Conservation (phyloP, 2,888 invertebrate genomes). For the Lymantria monacha region DNA sequence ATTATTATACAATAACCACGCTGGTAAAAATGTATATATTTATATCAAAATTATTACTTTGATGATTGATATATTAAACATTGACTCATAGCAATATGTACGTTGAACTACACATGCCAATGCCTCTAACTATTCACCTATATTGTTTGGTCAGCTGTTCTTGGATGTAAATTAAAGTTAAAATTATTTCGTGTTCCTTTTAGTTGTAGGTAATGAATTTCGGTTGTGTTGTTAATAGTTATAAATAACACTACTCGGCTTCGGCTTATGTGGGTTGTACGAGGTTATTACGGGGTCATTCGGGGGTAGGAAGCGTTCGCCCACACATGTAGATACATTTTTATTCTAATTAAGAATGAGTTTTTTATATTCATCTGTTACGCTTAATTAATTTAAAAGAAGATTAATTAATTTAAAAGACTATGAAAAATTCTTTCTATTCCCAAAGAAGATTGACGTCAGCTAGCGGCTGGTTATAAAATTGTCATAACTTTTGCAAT, state of each 20-base stretch:
- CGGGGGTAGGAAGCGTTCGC: not conserved
- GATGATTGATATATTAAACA: slow-evolving; percentile 6
- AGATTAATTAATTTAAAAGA: too few relatives aligned
- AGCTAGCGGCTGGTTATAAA: too few relatives aligned
- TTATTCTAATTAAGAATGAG: too few relatives aligned
- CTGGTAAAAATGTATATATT: too few relatives aligned
- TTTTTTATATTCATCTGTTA: too few relatives aligned
- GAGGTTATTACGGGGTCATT: not conserved
- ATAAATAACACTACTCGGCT: slow-evolving; percentile 3
- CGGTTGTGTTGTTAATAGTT: slow-evolving; percentile 2
- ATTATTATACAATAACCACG: too few relatives aligned
- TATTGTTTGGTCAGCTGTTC: slow-evolving; percentile 19
- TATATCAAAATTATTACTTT: not conserved
- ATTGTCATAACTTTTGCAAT: too few relatives aligned
- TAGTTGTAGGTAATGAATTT: slow-evolving; percentile 1
- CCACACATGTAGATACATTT: not conserved
- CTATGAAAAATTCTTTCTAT: too few relatives aligned
- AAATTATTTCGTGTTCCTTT: slow-evolving; percentile 1
- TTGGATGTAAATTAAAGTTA: slow-evolving; percentile 9
- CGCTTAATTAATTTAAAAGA: too few relatives aligned
- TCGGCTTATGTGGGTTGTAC: not conserved
- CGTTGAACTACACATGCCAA: slow-evolving; percentile 13
- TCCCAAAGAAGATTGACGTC: too few relatives aligned
- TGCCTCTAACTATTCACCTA: slow-evolving; percentile 6
- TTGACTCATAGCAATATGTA: slow-evolving; percentile 11